Base-by-base conservation (phyloP, 2,888 invertebrate species). In the Pterobdella sp. region DNA sequence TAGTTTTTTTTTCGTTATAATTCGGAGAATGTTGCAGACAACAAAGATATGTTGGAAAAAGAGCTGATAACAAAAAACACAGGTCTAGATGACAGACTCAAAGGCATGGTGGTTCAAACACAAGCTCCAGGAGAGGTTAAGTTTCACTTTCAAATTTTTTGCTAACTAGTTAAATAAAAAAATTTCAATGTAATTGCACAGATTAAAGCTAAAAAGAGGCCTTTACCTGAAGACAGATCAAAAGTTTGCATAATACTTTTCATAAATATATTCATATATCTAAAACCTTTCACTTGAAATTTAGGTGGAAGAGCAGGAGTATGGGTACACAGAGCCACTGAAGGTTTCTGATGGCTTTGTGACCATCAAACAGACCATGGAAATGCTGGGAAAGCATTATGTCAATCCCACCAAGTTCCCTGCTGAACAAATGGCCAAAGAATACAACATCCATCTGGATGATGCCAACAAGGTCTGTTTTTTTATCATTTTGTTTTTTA, bases 251-350 rank as follows among this genome's bases (percentile, higher is more conserved):
- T n/a, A n/a, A 10, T 65, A 0, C 68, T 52, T 3, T 72, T 37
- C 68, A 29, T 63, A 14, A 64, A n/a, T 68, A 70, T 70, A 56
- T 73, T 31, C 36, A 56, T 34, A 26, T 36, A 34, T 29, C 65
- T 1, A 26, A 14, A 63, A n/a, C 29, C 10, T 0, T 68, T 10
- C 26, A 18, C 2, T 26, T 31, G 10, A 31, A 14, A 34, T 56
- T 56, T 29, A 69, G 69, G 34, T 69, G 42, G 52, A 69, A 32
- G 86, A 87, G 0, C 88, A 86, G 76, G 88, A 89, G 76, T 89
- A 86, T 81, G 91, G 91, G 0, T 88, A 88, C 79, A 85, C 88
- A 80, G 90, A 91, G 80, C 89, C 91, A 0, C 83, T 84, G 0
- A 83, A 80, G 71, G 81, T 90, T 0, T 84, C 87, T 0, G 83